Evolutionary conservation across 2,113 vertebrate genomes (phyloP).

Genomic region (Datnioides undecimradiatus): DNA sequence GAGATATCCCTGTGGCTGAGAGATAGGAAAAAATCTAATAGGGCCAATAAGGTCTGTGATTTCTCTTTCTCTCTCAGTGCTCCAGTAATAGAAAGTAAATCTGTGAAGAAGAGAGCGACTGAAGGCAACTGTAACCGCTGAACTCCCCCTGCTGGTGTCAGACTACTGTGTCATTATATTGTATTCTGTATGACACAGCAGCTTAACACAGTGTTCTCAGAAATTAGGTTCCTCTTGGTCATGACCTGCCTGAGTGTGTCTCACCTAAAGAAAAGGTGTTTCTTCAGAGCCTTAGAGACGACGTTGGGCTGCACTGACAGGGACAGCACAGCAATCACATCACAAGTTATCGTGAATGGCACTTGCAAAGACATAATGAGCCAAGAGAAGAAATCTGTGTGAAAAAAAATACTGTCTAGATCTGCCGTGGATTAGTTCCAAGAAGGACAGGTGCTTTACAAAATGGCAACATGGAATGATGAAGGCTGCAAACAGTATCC

Average conservation of each 20-base stretch:
- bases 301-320: neutral
- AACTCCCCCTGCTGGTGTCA: slow-evolving; percentile 53
- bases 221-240: neutral
- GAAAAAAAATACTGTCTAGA: neutral
- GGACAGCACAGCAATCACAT: neutral
- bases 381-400: neutral
- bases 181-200: neutral
- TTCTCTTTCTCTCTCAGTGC: neutral
- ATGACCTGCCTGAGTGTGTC: neutral
- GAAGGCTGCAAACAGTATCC: neutral
- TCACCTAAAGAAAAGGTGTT: slow-evolving; percentile 21
- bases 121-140: neutral
- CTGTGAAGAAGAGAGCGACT: no score
- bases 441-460: neutral
- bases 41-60: neutral
- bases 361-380: neutral
- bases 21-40: neutral
- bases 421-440: neutral
- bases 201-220: neutral
- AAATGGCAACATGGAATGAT: neutral
- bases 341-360: neutral
- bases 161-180: neutral
- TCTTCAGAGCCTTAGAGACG: neutral
- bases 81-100: neutral
- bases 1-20: slow-evolving; percentile 8